Evolutionary conservation across 2,797 vertebrate species (phyloP).

Genomic region (Rhinogobio ventralis): DNA sequence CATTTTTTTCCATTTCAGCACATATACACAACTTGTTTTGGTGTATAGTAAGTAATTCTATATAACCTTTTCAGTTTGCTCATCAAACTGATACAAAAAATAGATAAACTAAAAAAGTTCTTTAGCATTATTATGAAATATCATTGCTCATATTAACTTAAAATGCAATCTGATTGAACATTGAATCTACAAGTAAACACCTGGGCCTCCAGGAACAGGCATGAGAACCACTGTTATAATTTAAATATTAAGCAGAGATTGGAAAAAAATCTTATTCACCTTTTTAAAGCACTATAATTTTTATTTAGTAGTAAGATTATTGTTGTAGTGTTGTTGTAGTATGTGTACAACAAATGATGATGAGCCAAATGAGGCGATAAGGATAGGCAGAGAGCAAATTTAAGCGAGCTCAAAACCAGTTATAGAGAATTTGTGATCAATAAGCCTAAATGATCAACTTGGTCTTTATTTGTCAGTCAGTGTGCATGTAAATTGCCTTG

Average conservation of each 20-base stretch:
- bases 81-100: neutral
- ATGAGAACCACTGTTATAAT: neutral
- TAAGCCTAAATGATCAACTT: constrained; percentile 56
- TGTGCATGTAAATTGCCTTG: constrained; percentile 46
- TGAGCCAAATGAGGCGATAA: neutral
- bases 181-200: neutral
- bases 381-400: neutral
- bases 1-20: neutral
- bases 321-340: neutral
- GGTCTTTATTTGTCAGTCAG: constrained; percentile 53
- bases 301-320: neutral
- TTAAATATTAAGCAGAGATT: neutral
- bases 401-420: constrained; percentile 8
- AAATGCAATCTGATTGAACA: neutral
- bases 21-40: neutral
- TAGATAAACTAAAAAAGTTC: neutral
- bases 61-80: neutral
- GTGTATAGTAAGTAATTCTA: neutral
- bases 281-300: neutral
- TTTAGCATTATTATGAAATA: neutral
- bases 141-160: neutral
- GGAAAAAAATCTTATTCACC: too few relatives aligned
- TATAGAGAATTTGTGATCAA: constrained; percentile 35
- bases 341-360: constrained; percentile 1
- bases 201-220: neutral